Evolutionary conservation across 2,888 invertebrate genomes (phyloP), one percentile per base, ranked within the genome.

Genomic region (Gortyna flavago): DNA sequence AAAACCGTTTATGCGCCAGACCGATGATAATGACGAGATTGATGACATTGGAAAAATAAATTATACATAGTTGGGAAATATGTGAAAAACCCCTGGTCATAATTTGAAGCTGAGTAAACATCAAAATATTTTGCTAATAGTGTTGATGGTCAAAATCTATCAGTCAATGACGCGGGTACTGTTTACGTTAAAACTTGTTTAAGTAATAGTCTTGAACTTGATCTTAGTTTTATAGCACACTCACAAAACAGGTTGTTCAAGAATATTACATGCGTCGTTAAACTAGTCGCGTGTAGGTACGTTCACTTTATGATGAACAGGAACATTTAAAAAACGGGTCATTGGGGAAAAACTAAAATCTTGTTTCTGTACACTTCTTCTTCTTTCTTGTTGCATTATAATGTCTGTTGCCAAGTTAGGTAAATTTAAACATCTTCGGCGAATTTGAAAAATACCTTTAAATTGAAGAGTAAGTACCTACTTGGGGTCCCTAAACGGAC

Each of bases 181-280:
- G 73, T 79, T 78, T 71, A 67, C 54, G 18, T 71, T 69, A 8
- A 65, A 67, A 83, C 80, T 48, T 72, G 86, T 75, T 72, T 77
- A 69, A 48, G 51, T 62, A 67, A 59, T 54, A 75, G 51, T 71
- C 72, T 71, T 78, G 72, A 85, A 80, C 84, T 85, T 86, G 85
- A 78, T 78, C 67, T 72, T 75, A 65, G 67, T 86, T 72, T 83
- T 72, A 72, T 62, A 78, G 51, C 64, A 38, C 35, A 41, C 21
- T 29, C 21, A 65, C 35, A 67, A 67, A 72, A 85, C 79, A 59
- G 69, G 78, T 78, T 80, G 64, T 18, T 82, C 70, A 48, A 67
- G 48, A 64, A 61, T 54, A 32, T 72, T 69, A 18, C 21, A 54
- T 54, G 11, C 11, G 71, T 75, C 35, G 38, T 59, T 29, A 35